Evolutionary conservation across 1,140 invertebrate species (phyloP), one percentile per base, ranked within the genome.

Genomic region (Eumaeus atala): DNA sequence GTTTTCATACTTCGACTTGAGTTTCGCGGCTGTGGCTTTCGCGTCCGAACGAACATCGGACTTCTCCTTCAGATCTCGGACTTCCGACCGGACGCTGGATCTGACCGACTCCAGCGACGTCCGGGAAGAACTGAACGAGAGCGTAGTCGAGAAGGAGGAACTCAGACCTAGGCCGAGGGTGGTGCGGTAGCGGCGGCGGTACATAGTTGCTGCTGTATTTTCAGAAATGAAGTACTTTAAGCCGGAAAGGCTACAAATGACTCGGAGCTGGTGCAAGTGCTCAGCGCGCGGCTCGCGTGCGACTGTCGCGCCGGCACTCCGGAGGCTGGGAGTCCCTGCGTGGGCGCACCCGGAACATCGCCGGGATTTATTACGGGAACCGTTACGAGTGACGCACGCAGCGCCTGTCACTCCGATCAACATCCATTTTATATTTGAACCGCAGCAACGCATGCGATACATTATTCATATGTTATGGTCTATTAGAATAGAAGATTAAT

Each of bases 1-100:
- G 54, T 62, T 87, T 60, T 84, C 84, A 61, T 87, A 84, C 70
- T 84, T 87, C 34, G 81, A 74, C 61, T 87, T 87, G 56, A 87
- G 73, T 51, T 84, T 87, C 33, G 84, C 84, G 14, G 84, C 84
- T 1, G 84, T 87, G 18, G 84, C 84, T 2, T 71, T 64, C 7
- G 84, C 84, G 47, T 87, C 81, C 1, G 79, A 87, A 37, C 83
- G 59, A 48, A 86, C 81, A 1, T 84, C 84, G 35, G 81, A 74
- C 62, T 84, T n/a, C n/a, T n/a, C n/a, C n/a, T n/a, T 86, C 53
- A 86, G 72, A 48, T 84, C 84, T 21, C 81, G 81, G 18, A 81
- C 84, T 1, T 79, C 82, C 28, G 81, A 79, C 3, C 72, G 65
- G 4, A 79, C 84, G 48, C 83, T 78, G 1, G 79, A 84, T 37